Percentiles rank a stretch among this genome's conserved stretches.
phyloP scores from a whole-genome alignment of 1,140 invertebrate genomes.

The Drosophila kurseongensis region DNA sequence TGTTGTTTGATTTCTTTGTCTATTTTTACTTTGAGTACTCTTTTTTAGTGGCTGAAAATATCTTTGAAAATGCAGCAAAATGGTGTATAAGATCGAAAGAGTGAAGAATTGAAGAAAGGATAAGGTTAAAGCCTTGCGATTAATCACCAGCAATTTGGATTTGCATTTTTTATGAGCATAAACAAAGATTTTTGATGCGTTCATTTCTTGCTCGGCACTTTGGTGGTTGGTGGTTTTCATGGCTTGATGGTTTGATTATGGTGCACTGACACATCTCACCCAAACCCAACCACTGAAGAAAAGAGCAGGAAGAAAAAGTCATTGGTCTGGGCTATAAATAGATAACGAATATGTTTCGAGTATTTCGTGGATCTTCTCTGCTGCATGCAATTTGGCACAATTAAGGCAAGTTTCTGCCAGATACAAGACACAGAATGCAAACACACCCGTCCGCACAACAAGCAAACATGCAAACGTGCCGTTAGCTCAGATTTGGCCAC shows the following conservation, averaged over 20 bases:
- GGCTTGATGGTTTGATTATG: conserved; percentile 29
- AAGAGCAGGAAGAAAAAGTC: conserved; percentile 19
- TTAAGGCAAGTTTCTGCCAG: conserved; percentile 54
- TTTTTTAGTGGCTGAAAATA: conserved; percentile 20
- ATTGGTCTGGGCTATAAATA: conserved; percentile 43
- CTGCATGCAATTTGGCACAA: conserved; percentile 66
- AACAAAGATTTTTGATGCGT: conserved; percentile 42
- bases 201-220: conserved; percentile 18
- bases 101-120: conserved; percentile 4
- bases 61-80: conserved; percentile 5
- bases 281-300: conserved; percentile 39
- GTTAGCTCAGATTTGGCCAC: conserved; percentile 60
- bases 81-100: neutral
- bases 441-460: conserved; percentile 2
- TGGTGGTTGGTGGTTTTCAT: conserved; percentile 32
- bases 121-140: conserved; percentile 8
- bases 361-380: conserved; percentile 16
- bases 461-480: conserved; percentile 66
- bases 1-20: conserved; percentile 10
- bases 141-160: conserved; percentile 26
- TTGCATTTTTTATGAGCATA: conserved; percentile 31
- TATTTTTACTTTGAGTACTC: conserved; percentile 19
- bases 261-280: conserved; percentile 57
- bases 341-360: conserved; percentile 5
- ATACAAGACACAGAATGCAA: conserved; percentile 31